Evolutionary conservation across 2,797 vertebrate genomes (phyloP).

Genomic region (Muscicapa comitata): DNA sequence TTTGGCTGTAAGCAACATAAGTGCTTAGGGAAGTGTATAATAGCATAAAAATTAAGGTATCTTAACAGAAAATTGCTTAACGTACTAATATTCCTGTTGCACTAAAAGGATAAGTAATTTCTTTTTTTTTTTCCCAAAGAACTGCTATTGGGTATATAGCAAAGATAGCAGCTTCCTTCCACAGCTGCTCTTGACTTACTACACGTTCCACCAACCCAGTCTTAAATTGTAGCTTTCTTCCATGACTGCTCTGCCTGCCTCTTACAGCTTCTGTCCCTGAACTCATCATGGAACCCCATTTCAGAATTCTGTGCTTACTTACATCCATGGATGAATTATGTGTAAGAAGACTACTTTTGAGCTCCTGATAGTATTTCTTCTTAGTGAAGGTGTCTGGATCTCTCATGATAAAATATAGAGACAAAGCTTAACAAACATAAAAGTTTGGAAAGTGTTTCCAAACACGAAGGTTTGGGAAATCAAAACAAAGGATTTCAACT

Average conservation of each 20-base stretch:
- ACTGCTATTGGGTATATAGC: fast-evolving
- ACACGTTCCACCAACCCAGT: neutral
- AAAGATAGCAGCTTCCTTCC: neutral
- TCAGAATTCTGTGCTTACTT: neutral
- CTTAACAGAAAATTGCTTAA: neutral
- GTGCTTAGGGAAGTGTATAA: neutral
- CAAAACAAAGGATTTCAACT: neutral
- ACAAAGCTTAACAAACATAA: neutral
- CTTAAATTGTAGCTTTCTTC: neutral
- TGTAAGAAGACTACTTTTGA: neutral
- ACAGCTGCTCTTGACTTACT: neutral
- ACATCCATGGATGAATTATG: neutral
- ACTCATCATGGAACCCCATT: neutral
- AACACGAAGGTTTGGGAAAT: neutral
- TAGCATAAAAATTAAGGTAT: neutral
- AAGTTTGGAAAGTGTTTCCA: neutral
- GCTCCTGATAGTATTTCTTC: neutral
- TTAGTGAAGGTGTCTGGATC: neutral
- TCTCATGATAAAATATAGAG: neutral
- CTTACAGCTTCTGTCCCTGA: neutral
- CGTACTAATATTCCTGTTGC: neutral
- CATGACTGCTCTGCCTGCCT: neutral
- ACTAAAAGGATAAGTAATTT: neutral
- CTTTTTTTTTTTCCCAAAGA: neutral
- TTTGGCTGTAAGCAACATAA: neutral